Conservation (phyloP, 2,888 invertebrate species). For the Pollenia labialis region DNA sequence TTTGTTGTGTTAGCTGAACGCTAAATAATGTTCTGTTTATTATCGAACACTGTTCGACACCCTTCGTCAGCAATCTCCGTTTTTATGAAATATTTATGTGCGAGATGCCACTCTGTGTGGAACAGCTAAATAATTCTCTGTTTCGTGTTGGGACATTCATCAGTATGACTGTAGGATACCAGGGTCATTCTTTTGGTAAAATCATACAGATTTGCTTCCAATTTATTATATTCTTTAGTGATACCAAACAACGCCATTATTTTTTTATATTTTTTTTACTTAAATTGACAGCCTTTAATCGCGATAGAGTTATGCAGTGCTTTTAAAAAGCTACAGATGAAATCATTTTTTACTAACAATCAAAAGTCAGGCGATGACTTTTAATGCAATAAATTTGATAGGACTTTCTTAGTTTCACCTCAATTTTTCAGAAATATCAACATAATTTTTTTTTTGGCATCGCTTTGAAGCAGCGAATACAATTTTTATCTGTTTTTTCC, state of each 20-base stretch:
- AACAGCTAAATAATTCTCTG: too few relatives aligned
- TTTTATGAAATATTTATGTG: too few relatives aligned
- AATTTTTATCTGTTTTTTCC: conserved; percentile 5
- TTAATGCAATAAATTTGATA: not conserved
- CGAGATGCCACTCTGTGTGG: too few relatives aligned
- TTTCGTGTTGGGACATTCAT: too few relatives aligned
- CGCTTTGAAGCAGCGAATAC: conserved; percentile 2
- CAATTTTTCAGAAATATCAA: not conserved
- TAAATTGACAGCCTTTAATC: conserved; percentile 29
- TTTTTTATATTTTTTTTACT: not conserved
- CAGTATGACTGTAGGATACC: too few relatives aligned
- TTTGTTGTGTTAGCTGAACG: too few relatives aligned
- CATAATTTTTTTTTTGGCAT: not conserved
- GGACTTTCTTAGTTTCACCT: not conserved
- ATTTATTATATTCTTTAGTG: not conserved
- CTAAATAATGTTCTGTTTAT: too few relatives aligned
- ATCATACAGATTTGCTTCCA: too few relatives aligned
- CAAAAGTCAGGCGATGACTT: not conserved
- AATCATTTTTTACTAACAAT: not conserved
- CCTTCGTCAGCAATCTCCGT: too few relatives aligned
- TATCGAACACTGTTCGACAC: too few relatives aligned
- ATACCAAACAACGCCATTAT: conserved; percentile 1
- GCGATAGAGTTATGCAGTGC: not conserved
- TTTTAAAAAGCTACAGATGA: not conserved
- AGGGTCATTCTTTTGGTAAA: too few relatives aligned